Percentiles rank a stretch among this genome's conserved stretches.
Conservation (phyloP, 1,140 invertebrate species). For the Saccostrea cuccullata region DNA sequence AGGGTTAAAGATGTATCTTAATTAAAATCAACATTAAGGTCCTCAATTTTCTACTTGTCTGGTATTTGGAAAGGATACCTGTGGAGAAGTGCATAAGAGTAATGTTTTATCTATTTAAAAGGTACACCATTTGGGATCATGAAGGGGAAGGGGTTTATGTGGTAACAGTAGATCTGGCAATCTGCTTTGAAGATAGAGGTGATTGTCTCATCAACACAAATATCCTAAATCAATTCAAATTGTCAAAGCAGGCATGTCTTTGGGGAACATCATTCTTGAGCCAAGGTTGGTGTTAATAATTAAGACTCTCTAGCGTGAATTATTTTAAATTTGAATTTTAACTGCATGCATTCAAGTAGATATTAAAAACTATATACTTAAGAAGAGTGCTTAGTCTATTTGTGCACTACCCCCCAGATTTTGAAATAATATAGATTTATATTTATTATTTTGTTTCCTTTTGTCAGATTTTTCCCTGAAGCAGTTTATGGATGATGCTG, state of each 20-base stretch:
- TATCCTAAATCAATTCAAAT: constrained; percentile 24
- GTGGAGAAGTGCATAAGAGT: neutral
- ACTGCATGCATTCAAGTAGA: no score
- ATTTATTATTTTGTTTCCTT: no score
- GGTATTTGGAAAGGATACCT: neutral
- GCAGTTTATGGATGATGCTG: constrained; percentile 7
- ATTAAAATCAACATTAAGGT: no score
- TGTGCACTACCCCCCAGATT: no score
- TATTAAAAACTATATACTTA: no score
- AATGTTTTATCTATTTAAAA: neutral
- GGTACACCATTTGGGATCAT: constrained; percentile 21
- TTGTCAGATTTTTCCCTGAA: constrained; percentile 2
- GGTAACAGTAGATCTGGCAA: neutral
- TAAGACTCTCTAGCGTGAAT: neutral
- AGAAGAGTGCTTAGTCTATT: no score
- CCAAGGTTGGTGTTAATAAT: neutral
- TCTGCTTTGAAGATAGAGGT: constrained; percentile 39
- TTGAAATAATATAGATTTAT: no score
- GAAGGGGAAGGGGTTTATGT: constrained; percentile 27
- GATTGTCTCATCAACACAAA: constrained; percentile 6
- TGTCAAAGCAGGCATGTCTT: constrained; percentile 12
- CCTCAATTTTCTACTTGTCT: neutral
- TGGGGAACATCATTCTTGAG: constrained; percentile 7
- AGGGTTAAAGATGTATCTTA: no score
- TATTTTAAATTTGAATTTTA: no score